These are phyloP conservation scores for Acleris emargana DNA, from an alignment of 2,888 invertebrate genomes.

Conservation along the genomic window DNA sequence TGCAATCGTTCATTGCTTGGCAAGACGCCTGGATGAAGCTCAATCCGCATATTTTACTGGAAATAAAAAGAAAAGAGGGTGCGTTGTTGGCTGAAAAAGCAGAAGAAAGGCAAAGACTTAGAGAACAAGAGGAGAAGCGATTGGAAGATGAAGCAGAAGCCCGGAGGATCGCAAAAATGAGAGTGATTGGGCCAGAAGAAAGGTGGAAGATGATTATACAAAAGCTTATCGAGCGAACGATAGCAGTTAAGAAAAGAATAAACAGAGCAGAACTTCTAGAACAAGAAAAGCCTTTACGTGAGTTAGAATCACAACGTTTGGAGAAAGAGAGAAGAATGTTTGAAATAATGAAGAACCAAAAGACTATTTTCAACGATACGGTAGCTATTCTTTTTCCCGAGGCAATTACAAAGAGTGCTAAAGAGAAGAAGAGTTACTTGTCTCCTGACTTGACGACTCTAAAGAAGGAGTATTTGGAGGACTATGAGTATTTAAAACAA, in stretches of 20 bases:
- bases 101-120: slow-evolving; percentile 65
- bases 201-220: slow-evolving; percentile 86
- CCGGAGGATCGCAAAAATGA: slow-evolving; percentile 65
- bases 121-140: slow-evolving; percentile 73
- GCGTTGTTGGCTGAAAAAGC: slow-evolving; percentile 70
- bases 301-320: slow-evolving; percentile 82
- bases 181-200: slow-evolving; percentile 74
- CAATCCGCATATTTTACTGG: slow-evolving; percentile 65
- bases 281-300: slow-evolving; percentile 84
- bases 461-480: slow-evolving; percentile 65
- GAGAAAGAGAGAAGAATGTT: slow-evolving; percentile 83
- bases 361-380: slow-evolving; percentile 86
- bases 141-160: slow-evolving; percentile 80
- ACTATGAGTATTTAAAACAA: slow-evolving; percentile 60
- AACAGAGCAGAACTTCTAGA: slow-evolving; percentile 84
- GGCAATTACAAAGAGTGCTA: slow-evolving; percentile 76
- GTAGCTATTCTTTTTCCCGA: slow-evolving; percentile 86
- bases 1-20: slow-evolving; percentile 82
- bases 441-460: slow-evolving; percentile 66
- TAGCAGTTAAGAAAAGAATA: slow-evolving; percentile 86
- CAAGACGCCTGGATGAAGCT: slow-evolving; percentile 83
- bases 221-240: slow-evolving; percentile 85
- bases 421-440: slow-evolving; percentile 70
- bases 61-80: slow-evolving; percentile 72
- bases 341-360: slow-evolving; percentile 82